Conservation (phyloP, 1,140 invertebrate genomes). For the Cyphomyrmex costatus region DNA sequence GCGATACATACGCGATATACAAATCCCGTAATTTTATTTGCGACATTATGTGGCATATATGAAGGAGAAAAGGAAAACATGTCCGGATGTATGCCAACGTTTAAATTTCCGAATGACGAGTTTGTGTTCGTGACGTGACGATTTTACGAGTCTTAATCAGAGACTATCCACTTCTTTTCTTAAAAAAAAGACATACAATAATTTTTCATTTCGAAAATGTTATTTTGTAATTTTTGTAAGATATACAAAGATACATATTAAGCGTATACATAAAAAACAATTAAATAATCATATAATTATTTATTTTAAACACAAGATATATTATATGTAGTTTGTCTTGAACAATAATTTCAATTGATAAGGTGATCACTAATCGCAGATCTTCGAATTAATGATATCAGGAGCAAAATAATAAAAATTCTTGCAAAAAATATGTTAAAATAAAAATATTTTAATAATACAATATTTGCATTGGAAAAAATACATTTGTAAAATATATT, state of each 20-base stretch:
- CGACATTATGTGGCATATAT: background rate
- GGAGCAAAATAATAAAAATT: too few relatives aligned
- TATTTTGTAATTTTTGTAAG: background rate
- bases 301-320: background rate
- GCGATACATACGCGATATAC: slow-evolving; percentile 4
- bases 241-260: background rate
- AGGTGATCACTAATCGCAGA: too few relatives aligned
- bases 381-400: too few relatives aligned
- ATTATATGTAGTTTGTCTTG: background rate
- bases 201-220: background rate
- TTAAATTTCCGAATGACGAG: slow-evolving; percentile 1
- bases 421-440: too few relatives aligned
- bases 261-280: background rate
- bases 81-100: background rate
- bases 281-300: slow-evolving; percentile 14
- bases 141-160: background rate
- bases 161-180: background rate
- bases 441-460: too few relatives aligned
- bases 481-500: too few relatives aligned
- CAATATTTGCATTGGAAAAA: too few relatives aligned
- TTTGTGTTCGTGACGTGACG: background rate
- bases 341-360: background rate
- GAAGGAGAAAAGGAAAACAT: slow-evolving; percentile 26
- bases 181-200: background rate
- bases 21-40: slow-evolving; percentile 9